Evolutionary conservation across 2,797 vertebrate species (phyloP).

Genomic region (Xerus rutilus): DNA sequence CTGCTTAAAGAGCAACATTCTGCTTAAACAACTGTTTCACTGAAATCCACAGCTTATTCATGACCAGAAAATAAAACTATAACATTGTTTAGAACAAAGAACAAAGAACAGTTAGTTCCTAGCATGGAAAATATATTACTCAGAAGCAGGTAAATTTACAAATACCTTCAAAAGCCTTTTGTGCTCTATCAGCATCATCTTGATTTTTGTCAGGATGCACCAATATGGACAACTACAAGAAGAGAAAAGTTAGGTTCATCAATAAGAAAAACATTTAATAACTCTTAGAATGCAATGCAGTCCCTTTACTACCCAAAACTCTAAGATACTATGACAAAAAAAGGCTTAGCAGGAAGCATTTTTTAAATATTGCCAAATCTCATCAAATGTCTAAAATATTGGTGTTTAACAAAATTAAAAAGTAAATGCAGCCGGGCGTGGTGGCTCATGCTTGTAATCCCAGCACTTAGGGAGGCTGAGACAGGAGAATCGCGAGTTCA

Average conservation of each 20-base stretch:
- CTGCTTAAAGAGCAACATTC: slow-evolving; percentile 53
- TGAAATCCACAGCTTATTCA: slow-evolving; percentile 64
- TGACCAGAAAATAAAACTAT: slow-evolving; percentile 63
- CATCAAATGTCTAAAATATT: slow-evolving; percentile 33
- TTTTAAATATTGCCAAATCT: not conserved
- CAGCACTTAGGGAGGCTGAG: too few relatives aligned
- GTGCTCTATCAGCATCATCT: slow-evolving; percentile 94
- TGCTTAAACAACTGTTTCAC: slow-evolving; percentile 62
- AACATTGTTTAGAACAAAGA: not conserved
- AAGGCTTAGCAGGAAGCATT: not conserved
- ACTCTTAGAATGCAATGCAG: not conserved
- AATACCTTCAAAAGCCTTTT: slow-evolving; percentile 98
- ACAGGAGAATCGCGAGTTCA: too few relatives aligned
- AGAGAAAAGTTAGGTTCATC: slow-evolving; percentile 47
- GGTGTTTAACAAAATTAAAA: slow-evolving; percentile 55
- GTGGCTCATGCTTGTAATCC: too few relatives aligned
- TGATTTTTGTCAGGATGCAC: slow-evolving; percentile 99
- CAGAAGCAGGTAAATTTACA: slow-evolving; percentile 75
- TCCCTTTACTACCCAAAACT: slow-evolving; percentile 13
- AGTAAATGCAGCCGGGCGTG: too few relatives aligned
- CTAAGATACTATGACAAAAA: not conserved
- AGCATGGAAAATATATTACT: not conserved
- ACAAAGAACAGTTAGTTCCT: slow-evolving; percentile 57
- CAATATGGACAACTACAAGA: slow-evolving; percentile 95
- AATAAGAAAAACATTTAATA: not conserved